These are phyloP conservation scores for Scomberomorus guttatus DNA, from an alignment of 2,797 vertebrate genomes.

Conservation along the genomic window DNA sequence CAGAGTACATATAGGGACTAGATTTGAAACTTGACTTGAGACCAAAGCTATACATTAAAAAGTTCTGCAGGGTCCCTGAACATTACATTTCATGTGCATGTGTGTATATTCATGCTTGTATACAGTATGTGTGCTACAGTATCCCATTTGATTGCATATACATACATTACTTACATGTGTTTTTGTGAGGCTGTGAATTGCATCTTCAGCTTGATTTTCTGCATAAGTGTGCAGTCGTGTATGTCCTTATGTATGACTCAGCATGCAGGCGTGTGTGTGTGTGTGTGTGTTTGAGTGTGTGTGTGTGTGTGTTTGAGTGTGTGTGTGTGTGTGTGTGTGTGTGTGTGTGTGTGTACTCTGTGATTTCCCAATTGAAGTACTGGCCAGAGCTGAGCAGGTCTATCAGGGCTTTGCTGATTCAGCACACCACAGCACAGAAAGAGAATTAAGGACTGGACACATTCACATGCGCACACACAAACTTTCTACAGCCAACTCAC, in stretches of 20 bases:
- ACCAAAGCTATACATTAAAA: slow-evolving; percentile 16
- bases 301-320: slow-evolving; percentile 2
- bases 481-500: slow-evolving; percentile 46
- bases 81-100: slow-evolving; percentile 6
- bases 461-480: slow-evolving; percentile 24
- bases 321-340: slow-evolving; percentile 22
- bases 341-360: slow-evolving; percentile 31
- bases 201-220: slow-evolving; percentile 30
- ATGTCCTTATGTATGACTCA: slow-evolving; percentile 47
- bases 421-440: slow-evolving; percentile 56
- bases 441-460: slow-evolving; percentile 66
- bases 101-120: background rate
- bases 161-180: background rate
- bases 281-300: slow-evolving; percentile 26
- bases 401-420: slow-evolving; percentile 72
- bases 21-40: slow-evolving; percentile 26
- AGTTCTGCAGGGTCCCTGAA: background rate
- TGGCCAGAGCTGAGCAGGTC: slow-evolving; percentile 64
- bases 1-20: slow-evolving; percentile 16
- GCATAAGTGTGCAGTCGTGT: slow-evolving; percentile 19
- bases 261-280: slow-evolving; percentile 17
- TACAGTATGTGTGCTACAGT: background rate
- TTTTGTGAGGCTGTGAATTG: background rate
- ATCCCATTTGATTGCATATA: slow-evolving; percentile 3
- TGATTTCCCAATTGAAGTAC: slow-evolving; percentile 59